phyloP scores from a whole-genome alignment of 2,888 invertebrate genomes.

The Autographa gamma region DNA sequence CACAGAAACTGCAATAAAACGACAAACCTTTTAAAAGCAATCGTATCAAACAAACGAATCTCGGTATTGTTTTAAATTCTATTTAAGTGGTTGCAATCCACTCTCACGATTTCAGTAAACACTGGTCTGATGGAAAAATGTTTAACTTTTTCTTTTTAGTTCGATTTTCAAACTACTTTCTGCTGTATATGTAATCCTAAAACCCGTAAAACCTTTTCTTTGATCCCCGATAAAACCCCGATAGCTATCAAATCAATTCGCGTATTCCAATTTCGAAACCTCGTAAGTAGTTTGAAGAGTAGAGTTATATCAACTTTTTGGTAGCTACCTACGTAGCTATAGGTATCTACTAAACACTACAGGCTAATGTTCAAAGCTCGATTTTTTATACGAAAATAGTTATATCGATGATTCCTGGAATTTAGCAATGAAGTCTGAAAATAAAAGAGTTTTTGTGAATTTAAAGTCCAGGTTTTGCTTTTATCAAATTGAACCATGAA shows the following conservation, averaged over 20 bases:
- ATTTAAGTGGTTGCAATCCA: background rate
- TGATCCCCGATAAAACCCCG: background rate
- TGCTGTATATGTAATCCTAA: background rate
- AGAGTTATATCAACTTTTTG: conserved; percentile 1
- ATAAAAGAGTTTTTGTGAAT: too few species aligned
- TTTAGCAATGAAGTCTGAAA: too few species aligned
- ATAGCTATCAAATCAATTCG: background rate
- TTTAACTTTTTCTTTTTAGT: background rate
- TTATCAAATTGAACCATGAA: too few species aligned
- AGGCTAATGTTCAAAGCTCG: background rate
- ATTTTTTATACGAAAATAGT: background rate
- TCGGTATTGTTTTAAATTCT: background rate
- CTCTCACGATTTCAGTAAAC: background rate
- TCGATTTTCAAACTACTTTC: background rate
- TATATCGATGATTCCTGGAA: background rate
- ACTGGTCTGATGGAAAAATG: background rate
- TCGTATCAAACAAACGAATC: background rate
- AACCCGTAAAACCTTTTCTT: background rate
- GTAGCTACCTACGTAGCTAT: background rate
- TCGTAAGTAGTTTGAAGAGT: background rate
- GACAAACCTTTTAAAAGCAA: conserved; percentile 3
- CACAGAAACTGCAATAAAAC: conserved; percentile 22
- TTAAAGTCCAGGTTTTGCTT: too few species aligned
- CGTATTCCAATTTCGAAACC: conserved; percentile 8
- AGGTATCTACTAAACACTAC: too few species aligned